A percentile compares a stretch with the other conserved stretches of the same genome.
Conservation (phyloP, 2,888 invertebrate genomes). For the Koerneria pararmatus region DNA sequence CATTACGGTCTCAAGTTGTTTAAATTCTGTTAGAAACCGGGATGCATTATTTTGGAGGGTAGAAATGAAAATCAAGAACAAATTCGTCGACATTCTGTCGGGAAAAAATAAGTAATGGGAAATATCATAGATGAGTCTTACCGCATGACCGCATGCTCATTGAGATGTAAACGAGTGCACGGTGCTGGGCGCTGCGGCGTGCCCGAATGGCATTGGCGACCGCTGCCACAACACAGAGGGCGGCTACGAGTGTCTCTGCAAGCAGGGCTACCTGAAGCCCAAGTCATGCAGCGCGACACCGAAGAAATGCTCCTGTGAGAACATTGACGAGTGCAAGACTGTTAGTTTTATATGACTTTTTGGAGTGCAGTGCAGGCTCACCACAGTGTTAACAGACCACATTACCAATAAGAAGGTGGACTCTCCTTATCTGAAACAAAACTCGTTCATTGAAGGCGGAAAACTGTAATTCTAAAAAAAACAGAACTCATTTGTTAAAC, state of each 20-base stretch:
- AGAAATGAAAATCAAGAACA: no score
- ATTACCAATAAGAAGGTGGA: not conserved
- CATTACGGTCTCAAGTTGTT: no score
- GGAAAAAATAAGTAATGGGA: not conserved
- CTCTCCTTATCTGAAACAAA: no score
- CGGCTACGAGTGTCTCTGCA: conserved; percentile 1
- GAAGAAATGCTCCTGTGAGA: not conserved
- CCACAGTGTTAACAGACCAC: not conserved
- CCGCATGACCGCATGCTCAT: not conserved
- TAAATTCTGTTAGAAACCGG: no score
- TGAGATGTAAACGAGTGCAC: conserved; percentile 15
- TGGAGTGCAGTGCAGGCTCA: not conserved
- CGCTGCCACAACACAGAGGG: not conserved
- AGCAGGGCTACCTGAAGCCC: not conserved
- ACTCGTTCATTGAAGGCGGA: no score
- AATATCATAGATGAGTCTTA: not conserved
- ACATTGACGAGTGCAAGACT: not conserved
- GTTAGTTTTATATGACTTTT: no score
- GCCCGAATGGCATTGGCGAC: not conserved
- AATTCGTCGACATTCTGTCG: no score
- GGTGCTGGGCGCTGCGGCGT: not conserved
- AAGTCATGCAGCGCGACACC: not conserved
- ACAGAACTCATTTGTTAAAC: no score
- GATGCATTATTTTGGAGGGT: no score
- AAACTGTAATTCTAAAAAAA: no score